Evolutionary conservation across 35 echinoderm and acorn worm genomes (phyloP), one percentile per base, ranked within the genome.

Genomic region (Acanthaster planci): DNA sequence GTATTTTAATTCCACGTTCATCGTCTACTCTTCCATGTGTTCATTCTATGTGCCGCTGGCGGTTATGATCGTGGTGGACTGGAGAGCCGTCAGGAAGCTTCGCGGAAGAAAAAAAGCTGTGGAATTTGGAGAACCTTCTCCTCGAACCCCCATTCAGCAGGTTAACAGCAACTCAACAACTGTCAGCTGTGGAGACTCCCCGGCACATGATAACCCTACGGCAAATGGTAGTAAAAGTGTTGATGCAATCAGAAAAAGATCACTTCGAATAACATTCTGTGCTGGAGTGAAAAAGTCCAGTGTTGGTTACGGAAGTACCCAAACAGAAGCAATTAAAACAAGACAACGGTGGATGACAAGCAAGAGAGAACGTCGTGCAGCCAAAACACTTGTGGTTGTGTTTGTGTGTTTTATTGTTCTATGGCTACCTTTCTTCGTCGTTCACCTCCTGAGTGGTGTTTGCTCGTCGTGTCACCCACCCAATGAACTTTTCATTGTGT

Each of bases 1-100:
- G 5, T 99, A 90, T 80, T 99, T 99, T 56, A 92, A 99, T 51
- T 88, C 82, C 32, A 94, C 89, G 50, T 99, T 99, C 58, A 93
- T 99, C 77, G 87, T 99, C 14, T 99, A 99, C 60, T 99, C 96
- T 7, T 99, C 96, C 10, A 93, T 99, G 96, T 86, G 96, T 80
- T 99, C 96, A 21, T 99, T 99, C 78, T 99, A 94, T 59, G 81
- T 99, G 77, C 96, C 96, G 84, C 84, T 99, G 22, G 77, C 89
- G 0, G 82, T 99, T 16, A 99, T 99, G 96, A 91, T 99, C 21
- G 86, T 99, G 32, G 96, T 99, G 7, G 96, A 99, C 76, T 81
- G 93, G 77, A 85, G 96, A 27, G 92, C 96, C 14, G 96, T 99
- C 5, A 82, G 86, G 5, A 94, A 94, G 60, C 84, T 99, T 53